phyloP scores from a whole-genome alignment of 2,797 vertebrate genomes.

The Peromyscus eremicus region DNA sequence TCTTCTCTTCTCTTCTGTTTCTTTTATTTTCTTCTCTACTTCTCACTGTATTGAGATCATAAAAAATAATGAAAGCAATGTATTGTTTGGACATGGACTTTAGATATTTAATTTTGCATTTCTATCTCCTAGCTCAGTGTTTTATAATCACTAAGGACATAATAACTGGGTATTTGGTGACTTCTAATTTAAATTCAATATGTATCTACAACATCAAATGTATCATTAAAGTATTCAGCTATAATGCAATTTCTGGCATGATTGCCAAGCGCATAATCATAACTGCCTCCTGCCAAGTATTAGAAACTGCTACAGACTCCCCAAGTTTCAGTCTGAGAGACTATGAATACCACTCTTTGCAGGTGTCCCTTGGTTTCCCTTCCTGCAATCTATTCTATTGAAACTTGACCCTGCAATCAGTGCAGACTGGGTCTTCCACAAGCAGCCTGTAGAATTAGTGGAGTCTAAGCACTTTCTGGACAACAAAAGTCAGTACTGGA shows the following conservation, averaged over 20 bases:
- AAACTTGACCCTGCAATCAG: neutral
- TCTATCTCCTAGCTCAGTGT: neutral
- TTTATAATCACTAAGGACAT: neutral
- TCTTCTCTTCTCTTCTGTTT: neutral
- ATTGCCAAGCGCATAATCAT: neutral
- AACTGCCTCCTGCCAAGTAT: neutral
- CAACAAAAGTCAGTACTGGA: neutral
- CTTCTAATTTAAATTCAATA: slow-evolving; percentile 4
- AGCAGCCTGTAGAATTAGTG: neutral
- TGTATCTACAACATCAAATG: neutral
- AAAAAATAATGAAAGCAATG: neutral
- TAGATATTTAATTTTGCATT: slow-evolving; percentile 40
- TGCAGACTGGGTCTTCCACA: neutral
- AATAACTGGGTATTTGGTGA: neutral
- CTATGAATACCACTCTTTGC: neutral
- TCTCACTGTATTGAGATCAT: neutral
- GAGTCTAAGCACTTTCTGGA: neutral
- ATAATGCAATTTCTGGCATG: neutral
- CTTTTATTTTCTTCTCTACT: neutral
- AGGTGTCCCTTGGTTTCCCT: neutral
- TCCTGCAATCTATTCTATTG: neutral
- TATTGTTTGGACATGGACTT: neutral
- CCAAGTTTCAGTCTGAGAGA: neutral
- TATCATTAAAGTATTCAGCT: neutral
- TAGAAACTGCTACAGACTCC: neutral